These are phyloP conservation scores for Petrocephalus zakoni DNA, from an alignment of 2,113 vertebrate genomes.

Conservation along the genomic window DNA sequence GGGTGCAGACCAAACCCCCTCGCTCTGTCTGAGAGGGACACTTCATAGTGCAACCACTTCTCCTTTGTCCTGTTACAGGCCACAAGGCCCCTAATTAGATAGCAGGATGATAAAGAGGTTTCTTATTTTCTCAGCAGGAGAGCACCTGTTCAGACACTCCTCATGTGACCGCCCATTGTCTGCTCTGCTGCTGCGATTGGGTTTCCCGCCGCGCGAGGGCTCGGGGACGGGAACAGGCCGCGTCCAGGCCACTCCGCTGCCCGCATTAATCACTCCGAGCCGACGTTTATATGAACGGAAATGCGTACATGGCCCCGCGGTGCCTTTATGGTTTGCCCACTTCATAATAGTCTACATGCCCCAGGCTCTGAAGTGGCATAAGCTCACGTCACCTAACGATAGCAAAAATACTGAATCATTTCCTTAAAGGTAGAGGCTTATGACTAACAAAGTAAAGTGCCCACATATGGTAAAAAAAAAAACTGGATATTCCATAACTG, in stretches of 20 bases:
- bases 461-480: not conserved
- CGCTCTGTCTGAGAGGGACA: not conserved
- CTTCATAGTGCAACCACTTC: not conserved
- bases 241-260: not conserved
- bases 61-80: not conserved
- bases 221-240: not conserved
- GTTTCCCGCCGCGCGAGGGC: constrained; percentile 37
- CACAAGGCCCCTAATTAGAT: not conserved
- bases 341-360: constrained; percentile 46
- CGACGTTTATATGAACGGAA: constrained; percentile 49
- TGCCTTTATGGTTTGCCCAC: constrained; percentile 36
- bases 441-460: not conserved
- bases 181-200: constrained; percentile 16
- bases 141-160: constrained; percentile 48
- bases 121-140: constrained; percentile 30
- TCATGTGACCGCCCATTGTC: constrained; percentile 44
- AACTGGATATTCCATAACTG: not conserved
- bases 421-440: not conserved
- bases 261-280: constrained; percentile 39
- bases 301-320: constrained; percentile 50
- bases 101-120: not conserved
- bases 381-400: not conserved
- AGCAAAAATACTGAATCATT: constrained; percentile 3
- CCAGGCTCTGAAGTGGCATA: constrained; percentile 25
- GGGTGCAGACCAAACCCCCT: not conserved